Conservation (phyloP, 2,888 invertebrate genomes). For the Synanthedon tipuliformis region DNA sequence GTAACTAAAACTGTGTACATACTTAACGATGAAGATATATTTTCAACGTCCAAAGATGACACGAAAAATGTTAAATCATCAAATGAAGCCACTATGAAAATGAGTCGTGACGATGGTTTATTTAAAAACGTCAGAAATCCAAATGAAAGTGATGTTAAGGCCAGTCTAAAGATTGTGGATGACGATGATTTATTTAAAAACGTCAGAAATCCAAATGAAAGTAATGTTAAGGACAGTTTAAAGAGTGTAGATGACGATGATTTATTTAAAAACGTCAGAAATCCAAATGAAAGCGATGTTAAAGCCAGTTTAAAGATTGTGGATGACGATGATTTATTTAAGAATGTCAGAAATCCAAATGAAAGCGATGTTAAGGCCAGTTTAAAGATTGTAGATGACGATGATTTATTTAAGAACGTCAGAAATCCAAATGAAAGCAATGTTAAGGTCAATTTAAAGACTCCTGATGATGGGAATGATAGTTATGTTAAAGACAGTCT, state of each 20-base stretch:
- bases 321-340: no score
- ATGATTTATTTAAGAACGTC: slow-evolving; percentile 7
- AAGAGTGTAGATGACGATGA: slow-evolving; percentile 7
- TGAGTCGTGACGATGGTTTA: slow-evolving; percentile 15
- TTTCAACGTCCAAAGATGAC: slow-evolving; percentile 14
- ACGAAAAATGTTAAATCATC: slow-evolving; percentile 5
- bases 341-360: no score
- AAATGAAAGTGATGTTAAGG: slow-evolving; percentile 4
- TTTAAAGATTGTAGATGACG: not conserved
- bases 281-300: no score
- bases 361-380: no score
- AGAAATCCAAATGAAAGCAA: no score
- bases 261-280: no score
- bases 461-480: slow-evolving; percentile 5
- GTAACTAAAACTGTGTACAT: slow-evolving; percentile 52
- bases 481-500: not conserved
- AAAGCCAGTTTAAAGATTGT: no score
- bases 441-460: not conserved
- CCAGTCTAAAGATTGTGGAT: slow-evolving; percentile 1
- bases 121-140: slow-evolving; percentile 10
- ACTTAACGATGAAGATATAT: slow-evolving; percentile 56
- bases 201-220: slow-evolving; percentile 3
- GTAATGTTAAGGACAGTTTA: not conserved
- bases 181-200: slow-evolving; percentile 16
- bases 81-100: slow-evolving; percentile 6